Evolutionary conservation across 2,797 vertebrate species (phyloP), one percentile per base, ranked within the genome.

Genomic region (Lophura swinhoii): DNA sequence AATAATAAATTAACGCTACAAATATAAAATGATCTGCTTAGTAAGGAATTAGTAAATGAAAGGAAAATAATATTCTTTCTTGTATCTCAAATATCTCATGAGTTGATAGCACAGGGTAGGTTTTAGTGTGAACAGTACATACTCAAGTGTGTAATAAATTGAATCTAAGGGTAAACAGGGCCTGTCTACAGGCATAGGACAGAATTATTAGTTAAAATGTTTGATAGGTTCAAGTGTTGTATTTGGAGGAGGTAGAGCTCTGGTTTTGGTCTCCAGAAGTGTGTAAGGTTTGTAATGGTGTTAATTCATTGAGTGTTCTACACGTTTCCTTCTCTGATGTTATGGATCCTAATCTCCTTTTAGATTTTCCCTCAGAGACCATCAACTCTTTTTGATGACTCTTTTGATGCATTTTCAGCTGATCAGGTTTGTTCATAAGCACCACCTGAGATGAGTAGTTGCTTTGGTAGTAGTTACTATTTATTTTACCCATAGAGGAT

Each of bases 351-450:
- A 83, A 75, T 96, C 95, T 97, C 94, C 74, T 85, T 96, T 96
- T 97, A 98, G 98, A 97, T 98, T 98, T 98, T 97, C 93, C 96
- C 97, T 89, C 97, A 98, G 94, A 97, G 88, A 23, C 95, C 96
- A 81, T 96, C 96, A 93, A 91, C 97, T 95, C 95, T 98, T 91
- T 98, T 98, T 97, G 97, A 98, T 96, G 98, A 98, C 75, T 98
- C 98, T 94, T 97, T 98, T 97, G 98, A 98, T 97, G 97, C 97
- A 97, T 97, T 98, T 97, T 95, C 98, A 92, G 93, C 97, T 87
- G 97, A 98, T 94, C 97, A 99, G 98, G 98, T 99, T 98, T 98
- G 98, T 99, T 66, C 75, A 49, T 72, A 80, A 88, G 74, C 83
- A 20, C 66, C 71, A 44, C 14, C 51, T 66, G 76, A 66, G 59